Evolutionary conservation across 2,888 invertebrate genomes (phyloP), one percentile per base, ranked within the genome.

Genomic region (Drosophila nr. medialis): DNA sequence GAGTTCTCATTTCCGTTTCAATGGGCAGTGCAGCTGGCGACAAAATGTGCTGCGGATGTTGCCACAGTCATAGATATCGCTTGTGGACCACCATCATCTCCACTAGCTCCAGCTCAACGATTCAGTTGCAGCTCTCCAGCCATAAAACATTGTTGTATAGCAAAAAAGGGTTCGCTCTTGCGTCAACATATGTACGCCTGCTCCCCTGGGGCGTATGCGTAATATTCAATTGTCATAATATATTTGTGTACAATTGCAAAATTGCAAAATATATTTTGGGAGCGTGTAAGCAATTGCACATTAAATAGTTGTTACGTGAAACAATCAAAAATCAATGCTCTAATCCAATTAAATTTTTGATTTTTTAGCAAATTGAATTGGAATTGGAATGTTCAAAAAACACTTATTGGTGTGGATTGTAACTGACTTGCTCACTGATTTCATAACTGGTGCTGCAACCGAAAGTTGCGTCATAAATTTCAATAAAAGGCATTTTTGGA

Each of bases 1-100:
- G 90, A 90, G 86, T 86, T 90, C 81, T 87, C 90, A 87, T 90
- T 90, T 90, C 86, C 86, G 86, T 88, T 90, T 79, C 85, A 79
- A 89, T 86, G 84, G 89, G 77, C 81, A 79, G 75, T 80, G 89
- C 85, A 85, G 85, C 85, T 85, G 85, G 77, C 80, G 75, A 75
- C 83, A 70, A 72, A 75, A 80, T 80, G 86, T 75, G 64, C 80
- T 80, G 80, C 83, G 84, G 86, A 88, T 88, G 84, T 86, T 80
- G 73, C 76, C 84, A 78, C 72, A 82, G 77, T 67, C 83, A 88
- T 81, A 83, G 89, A 86, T 79, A 83, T 55, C 65, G 56, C 48
- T 63, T 40, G 63, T 63, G 58, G 51, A 32, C 69, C 48, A 38
- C 48, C 45, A 21, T 13, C 59, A 36, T 29, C 34, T 45, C 13